Evolutionary conservation across 1,140 invertebrate genomes (phyloP).

Genomic region (Ganaspis sp.): DNA sequence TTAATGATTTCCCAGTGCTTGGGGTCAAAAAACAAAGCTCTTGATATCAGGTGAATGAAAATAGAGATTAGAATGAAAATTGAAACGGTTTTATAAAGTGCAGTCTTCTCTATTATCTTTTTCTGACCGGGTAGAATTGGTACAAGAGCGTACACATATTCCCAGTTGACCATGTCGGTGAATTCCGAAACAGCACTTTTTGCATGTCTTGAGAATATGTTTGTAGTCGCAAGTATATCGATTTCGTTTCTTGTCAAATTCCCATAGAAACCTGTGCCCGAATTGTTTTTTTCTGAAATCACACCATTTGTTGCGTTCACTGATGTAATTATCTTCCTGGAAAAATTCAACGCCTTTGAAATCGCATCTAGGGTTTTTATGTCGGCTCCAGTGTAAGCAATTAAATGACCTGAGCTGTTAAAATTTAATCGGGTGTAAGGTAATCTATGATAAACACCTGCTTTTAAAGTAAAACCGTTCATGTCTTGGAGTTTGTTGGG

Average conservation of each 20-base stretch:
- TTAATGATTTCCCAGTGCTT: neutral
- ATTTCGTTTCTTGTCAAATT: neutral
- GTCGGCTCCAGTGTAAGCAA: neutral
- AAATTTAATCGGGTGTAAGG: neutral
- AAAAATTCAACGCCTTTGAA: neutral
- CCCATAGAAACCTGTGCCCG: neutral
- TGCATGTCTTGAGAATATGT: neutral
- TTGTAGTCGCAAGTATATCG: neutral
- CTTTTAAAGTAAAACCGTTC: neutral
- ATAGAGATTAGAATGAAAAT: neutral
- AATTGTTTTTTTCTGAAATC: neutral
- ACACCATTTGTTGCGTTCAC: neutral
- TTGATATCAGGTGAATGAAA: neutral
- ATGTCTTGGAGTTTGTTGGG: neutral
- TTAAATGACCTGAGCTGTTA: neutral
- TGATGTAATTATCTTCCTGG: neutral
- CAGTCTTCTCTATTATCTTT: neutral
- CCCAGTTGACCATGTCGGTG: neutral
- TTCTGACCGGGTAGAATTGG: neutral
- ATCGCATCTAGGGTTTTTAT: neutral
- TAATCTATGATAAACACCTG: neutral
- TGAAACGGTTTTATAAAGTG: neutral
- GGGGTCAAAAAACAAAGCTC: neutral
- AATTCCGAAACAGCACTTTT: neutral
- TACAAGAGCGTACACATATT: neutral